phyloP scores from a whole-genome alignment of 2,888 invertebrate genomes.

The Hypsopygia costalis region DNA sequence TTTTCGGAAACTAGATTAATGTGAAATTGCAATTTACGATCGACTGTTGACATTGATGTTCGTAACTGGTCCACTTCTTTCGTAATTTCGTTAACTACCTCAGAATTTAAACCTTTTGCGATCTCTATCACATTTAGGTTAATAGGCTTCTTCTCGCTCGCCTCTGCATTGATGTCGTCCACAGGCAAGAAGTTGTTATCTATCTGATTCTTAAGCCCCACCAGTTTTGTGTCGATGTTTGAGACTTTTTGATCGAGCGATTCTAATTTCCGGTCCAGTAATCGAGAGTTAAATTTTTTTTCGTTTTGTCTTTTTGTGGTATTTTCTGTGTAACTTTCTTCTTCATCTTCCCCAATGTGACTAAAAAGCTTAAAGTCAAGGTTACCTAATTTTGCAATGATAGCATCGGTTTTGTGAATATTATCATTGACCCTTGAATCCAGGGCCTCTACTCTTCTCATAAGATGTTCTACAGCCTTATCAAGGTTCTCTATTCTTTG shows the following conservation, averaged over 20 bases:
- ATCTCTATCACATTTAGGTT: slow-evolving; percentile 91
- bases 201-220: slow-evolving; percentile 89
- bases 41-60: slow-evolving; percentile 88
- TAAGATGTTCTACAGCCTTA: slow-evolving; percentile 92
- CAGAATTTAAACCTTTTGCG: slow-evolving; percentile 90
- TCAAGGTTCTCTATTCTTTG: slow-evolving; percentile 93
- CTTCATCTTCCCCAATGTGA: slow-evolving; percentile 61
- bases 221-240: slow-evolving; percentile 89
- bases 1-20: slow-evolving; percentile 91
- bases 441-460: slow-evolving; percentile 90
- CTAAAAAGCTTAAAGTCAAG: slow-evolving; percentile 88
- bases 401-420: slow-evolving; percentile 91
- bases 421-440: slow-evolving; percentile 91
- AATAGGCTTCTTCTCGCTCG: slow-evolving; percentile 92
- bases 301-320: slow-evolving; percentile 31
- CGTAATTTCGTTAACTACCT: slow-evolving; percentile 90
- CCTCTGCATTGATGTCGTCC: slow-evolving; percentile 92
- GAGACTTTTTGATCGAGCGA: slow-evolving; percentile 91
- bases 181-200: slow-evolving; percentile 90
- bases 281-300: slow-evolving; percentile 55
- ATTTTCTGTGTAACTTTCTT: slow-evolving; percentile 53
- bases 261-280: slow-evolving; percentile 84
- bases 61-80: slow-evolving; percentile 89
- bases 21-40: slow-evolving; percentile 91
- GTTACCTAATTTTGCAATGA: slow-evolving; percentile 87